Percentiles rank a stretch among this genome's conserved stretches.
These are phyloP conservation scores for Coryphaenoides rupestris DNA, from an alignment of 2,113 vertebrate species.

Conservation along the genomic window DNA sequence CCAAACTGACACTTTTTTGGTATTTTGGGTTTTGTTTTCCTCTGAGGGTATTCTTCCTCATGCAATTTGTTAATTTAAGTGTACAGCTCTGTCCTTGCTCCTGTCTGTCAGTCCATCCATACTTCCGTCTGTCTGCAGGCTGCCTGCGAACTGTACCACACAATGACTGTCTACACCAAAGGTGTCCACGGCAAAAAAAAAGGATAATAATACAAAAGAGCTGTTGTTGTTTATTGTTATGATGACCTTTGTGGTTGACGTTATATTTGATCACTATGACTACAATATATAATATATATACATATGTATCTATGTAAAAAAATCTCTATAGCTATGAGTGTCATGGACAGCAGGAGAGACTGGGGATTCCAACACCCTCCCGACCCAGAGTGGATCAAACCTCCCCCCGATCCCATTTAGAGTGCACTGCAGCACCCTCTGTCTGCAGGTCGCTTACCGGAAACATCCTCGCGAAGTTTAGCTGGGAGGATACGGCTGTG, in stretches of 20 bases:
- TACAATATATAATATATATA: slow-evolving; percentile 17
- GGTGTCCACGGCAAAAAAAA: slow-evolving; percentile 57
- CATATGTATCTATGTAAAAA: slow-evolving; percentile 41
- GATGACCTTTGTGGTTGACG: slow-evolving; percentile 49
- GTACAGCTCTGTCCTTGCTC: background rate
- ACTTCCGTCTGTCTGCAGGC: slow-evolving; percentile 42
- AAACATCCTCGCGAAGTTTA: too few species aligned
- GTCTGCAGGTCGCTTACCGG: too few species aligned
- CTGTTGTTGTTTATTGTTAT: slow-evolving; percentile 46
- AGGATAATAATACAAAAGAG: slow-evolving; percentile 29
- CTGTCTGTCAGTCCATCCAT: slow-evolving; percentile 42
- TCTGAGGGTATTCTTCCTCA: too few species aligned
- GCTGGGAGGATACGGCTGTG: too few species aligned
- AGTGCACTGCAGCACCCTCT: too few species aligned
- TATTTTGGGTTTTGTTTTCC: background rate
- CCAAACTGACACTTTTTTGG: background rate
- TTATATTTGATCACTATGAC: slow-evolving; percentile 48
- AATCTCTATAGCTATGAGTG: slow-evolving; percentile 42
- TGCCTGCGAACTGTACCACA: slow-evolving; percentile 44
- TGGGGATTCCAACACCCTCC: too few species aligned
- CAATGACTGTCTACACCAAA: slow-evolving; percentile 67
- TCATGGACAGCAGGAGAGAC: too few species aligned
- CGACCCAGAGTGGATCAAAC: too few species aligned
- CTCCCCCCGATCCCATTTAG: too few species aligned
- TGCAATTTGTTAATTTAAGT: too few species aligned